Evolutionary conservation across 2,888 invertebrate genomes (phyloP), one percentile per base, ranked within the genome.

Genomic region (Polyploca ridens): DNA sequence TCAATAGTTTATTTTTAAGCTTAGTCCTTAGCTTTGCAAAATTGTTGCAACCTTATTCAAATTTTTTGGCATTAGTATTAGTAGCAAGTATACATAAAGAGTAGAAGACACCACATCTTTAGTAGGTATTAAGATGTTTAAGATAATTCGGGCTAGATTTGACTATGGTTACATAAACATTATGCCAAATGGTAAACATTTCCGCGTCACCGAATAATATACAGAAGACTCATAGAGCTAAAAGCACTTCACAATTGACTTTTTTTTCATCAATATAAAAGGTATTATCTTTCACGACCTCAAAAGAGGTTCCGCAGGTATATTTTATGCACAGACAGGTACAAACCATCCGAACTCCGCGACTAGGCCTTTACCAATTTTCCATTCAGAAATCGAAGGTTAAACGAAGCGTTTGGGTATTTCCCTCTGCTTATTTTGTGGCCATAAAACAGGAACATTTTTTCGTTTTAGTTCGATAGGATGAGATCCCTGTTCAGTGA

Each of bases 331-430:
- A 8, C 58, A 65, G 62, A 63, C 62, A 72, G 63, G 67, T 69
- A 68, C 46, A 66, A 69, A 72, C 70, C 62, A 54, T 54, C 19
- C 10, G 54, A 54, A 54, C 54, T 16, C 71, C 71, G 67, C 69
- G 67, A 67, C 77, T 74, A 67, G 68, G 78, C 75, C 78, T 73
- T 70, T 73, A 79, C 76, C 84, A 82, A 84, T 86, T 89, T 85
- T 81, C 87, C 84, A 87, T 90, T 87, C 87, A 85, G 68, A 79
- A 89, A 89, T 90, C 88, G 90, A 87, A 89, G 89, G 90, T 90
- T 90, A 90, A 92, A 92, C 90, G 91, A 90, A 88, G 86, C 90
- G 86, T 86, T 85, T 79, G 80, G 81, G 79, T 83, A 83, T 85
- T 84, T 84, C 79, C 70, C 80, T 73, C 77, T 68, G 75, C 67